phyloP scores from a whole-genome alignment of 2,888 invertebrate species.

The Oasisia sp. region DNA sequence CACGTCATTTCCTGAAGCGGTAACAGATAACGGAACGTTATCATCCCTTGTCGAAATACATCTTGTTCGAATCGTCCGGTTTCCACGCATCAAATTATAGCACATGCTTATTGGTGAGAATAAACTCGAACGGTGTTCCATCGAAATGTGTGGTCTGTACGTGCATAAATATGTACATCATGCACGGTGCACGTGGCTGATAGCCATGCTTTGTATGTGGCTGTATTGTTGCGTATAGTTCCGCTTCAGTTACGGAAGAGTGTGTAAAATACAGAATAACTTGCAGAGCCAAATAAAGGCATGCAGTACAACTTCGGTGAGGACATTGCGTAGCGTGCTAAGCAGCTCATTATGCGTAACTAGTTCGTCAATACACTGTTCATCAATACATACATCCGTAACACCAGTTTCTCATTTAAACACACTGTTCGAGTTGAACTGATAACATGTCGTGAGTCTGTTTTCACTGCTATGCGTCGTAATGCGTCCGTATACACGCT shows the following conservation, averaged over 20 bases:
- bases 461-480: background rate
- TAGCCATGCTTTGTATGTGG: background rate
- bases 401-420: no score
- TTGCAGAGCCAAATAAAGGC: no score
- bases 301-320: no score
- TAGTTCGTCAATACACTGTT: no score
- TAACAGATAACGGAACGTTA: background rate
- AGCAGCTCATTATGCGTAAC: no score
- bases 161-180: background rate
- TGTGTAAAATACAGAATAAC: no score
- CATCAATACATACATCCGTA: no score
- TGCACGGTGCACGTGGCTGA: background rate
- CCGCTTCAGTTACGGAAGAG: background rate
- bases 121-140: background rate
- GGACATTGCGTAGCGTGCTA: no score
- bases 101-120: background rate
- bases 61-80: background rate
- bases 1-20: background rate
- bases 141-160: background rate
- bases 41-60: background rate
- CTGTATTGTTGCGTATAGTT: background rate
- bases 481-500: background rate
- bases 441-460: background rate
- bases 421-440: background rate
- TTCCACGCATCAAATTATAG: background rate